Conservation (phyloP, 1,140 invertebrate species). For the Drosophila truncata region DNA sequence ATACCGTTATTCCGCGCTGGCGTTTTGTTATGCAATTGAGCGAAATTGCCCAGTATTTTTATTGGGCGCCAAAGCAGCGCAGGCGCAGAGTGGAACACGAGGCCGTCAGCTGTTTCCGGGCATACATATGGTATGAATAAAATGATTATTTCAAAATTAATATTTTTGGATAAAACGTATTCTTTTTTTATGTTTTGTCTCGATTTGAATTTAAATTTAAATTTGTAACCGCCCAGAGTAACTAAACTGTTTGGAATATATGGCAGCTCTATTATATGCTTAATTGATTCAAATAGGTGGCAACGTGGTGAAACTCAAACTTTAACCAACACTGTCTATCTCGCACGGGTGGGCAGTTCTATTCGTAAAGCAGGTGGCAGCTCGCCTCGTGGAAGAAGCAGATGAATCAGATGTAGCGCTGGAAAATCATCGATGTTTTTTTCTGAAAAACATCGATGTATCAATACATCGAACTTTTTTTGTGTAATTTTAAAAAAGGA, state of each 20-base stretch:
- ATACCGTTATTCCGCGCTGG: conserved; percentile 65
- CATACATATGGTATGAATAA: not conserved
- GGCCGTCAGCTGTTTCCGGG: conserved; percentile 46
- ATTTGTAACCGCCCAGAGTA: not conserved
- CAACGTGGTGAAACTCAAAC: not conserved
- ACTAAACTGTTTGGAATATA: not conserved
- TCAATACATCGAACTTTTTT: too few relatives aligned
- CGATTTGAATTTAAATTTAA: not conserved
- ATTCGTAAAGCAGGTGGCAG: conserved; percentile 11
- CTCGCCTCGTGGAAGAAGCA: conserved; percentile 10
- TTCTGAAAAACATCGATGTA: too few relatives aligned
- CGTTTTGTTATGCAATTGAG: conserved; percentile 79
- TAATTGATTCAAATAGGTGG: not conserved
- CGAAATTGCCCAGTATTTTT: conserved; percentile 63
- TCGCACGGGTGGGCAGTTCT: not conserved
- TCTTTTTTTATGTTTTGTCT: not conserved
- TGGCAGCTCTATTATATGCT: not conserved
- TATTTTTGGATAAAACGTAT: too few relatives aligned
- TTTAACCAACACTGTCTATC: conserved; percentile 14
- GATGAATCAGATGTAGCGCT: too few relatives aligned
- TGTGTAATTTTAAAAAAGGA: too few relatives aligned
- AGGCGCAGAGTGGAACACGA: conserved; percentile 31
- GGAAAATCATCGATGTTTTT: too few relatives aligned
- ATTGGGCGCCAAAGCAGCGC: conserved; percentile 62
- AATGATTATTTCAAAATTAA: rapidly evolving